Evolutionary conservation across 2,888 invertebrate genomes (phyloP), one percentile per base, ranked within the genome.

Genomic region (Helobdella robusta): DNA sequence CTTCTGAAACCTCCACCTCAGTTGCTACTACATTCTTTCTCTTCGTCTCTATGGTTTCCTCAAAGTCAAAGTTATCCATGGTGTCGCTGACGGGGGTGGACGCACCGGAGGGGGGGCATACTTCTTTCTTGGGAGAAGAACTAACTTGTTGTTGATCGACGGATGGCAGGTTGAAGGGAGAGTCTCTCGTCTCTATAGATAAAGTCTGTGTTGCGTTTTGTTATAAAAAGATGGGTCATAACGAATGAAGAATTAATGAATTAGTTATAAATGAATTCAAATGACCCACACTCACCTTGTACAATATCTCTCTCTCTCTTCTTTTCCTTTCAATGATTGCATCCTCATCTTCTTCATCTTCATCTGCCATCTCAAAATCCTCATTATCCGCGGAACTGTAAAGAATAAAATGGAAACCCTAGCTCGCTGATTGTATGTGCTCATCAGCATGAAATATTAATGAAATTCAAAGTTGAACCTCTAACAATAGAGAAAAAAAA

Each of bases 301-400:
- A 76, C 5, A 95, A 82, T 76, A 89, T 89, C 78, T 93, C 91
- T 48, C 94, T 83, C 75, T 91, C 87, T 75, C 89, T 88, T 68
- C 94, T 84, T 71, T 91, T 83, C 75, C 85, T 85, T 77, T 92
- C 90, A 76, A 95, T 95, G 72, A 93, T 89, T 72, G 87, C 87
- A 77, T 94, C 91, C 75, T 94, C 94, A 73, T 91, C 89, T 78
- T 92, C 91, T 61, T 81, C n/a, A n/a, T n/a, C 81, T 70, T 90
- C 90, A 11, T 67, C 66, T 18, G 30, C 28, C 18, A 68, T 65
- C 34, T 36, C 36, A 18, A 46, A 5, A 20, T 60, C 61, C 6
- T 64, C 60, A 48, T 65, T 50, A 8, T 36, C 48, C 30, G 32
- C 46, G n/a, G n/a, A n/a, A n/a, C n/a, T n/a, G n/a, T n/a, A n/a